Base-by-base conservation (phyloP, 2,113 vertebrate species). In the Gallinago media region DNA sequence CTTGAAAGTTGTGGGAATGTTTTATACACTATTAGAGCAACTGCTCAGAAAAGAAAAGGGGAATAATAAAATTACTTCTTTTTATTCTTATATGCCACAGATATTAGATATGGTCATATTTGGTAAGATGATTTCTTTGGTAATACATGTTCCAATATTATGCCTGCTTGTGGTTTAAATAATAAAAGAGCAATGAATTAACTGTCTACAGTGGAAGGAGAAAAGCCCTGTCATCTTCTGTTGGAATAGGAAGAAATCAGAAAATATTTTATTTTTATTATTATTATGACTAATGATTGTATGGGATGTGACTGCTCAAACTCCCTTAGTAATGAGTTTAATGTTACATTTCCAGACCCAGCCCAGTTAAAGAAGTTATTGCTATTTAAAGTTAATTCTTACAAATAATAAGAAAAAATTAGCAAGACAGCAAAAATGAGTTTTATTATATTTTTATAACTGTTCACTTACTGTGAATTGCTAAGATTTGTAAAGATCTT, bases 401-500 rank as follows among this genome's bases (percentile, higher is more conserved):
- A 86, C 44, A 81, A 95, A 81, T 85, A 84, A 47, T 67, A 72
- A 59, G 58, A 79, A 93, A 91, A 93, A 95, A 85, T 40, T 92
- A 95, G 55, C 54, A 91, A 89, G 88, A 89, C 29, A 54, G 82
- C 63, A 92, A 90, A 94, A 95, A 92, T 36, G 1, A 68, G 23
- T 88, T 96, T 89, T 92, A 81, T 79, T 95, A 34, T 85, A 72
- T 81, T 95, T 95, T 96, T 88, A 66, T 54, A 92, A 86, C 89
- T 95, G 44, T 84, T 96, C 83, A 74, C 42, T 89, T 90, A 79
- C 74, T 96, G 59, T 91, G 88, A 94, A 95, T 95, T 90, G 91
- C 72, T 94, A 79, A 94, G 94, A 88, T 92, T 95, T 95, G 79
- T 96, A 90, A 93, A 93, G 92, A 79, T 85, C 74, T 96, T 96